phyloP scores from a whole-genome alignment of 1,140 invertebrate genomes.

The Pantala flavescens region DNA sequence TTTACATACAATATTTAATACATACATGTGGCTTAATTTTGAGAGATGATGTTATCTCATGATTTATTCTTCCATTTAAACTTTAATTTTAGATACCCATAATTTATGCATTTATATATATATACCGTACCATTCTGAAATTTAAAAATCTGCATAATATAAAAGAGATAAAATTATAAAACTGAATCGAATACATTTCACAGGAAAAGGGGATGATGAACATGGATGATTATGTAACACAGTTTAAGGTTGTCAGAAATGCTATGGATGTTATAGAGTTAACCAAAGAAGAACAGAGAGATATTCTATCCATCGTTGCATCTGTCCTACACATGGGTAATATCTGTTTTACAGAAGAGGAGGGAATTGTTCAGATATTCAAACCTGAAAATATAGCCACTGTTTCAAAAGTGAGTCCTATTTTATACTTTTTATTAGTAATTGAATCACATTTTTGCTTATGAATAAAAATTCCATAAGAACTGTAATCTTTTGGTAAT shows the following conservation, averaged over 20 bases:
- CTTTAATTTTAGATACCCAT: no score
- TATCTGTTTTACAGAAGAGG: constrained; percentile 55
- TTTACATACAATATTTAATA: no score
- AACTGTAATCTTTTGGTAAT: not conserved
- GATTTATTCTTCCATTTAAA: no score
- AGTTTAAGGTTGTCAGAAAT: constrained; percentile 51
- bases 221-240: constrained; percentile 36
- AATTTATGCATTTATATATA: no score
- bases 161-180: no score
- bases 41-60: no score
- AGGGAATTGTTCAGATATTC: constrained; percentile 51
- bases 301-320: constrained; percentile 65
- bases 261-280: constrained; percentile 63
- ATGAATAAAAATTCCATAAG: not conserved
- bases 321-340: constrained; percentile 73
- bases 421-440: constrained; percentile 13
- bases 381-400: constrained; percentile 45
- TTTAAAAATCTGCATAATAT: no score
- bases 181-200: not conserved
- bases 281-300: constrained; percentile 50
- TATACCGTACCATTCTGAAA: no score
- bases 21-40: no score
- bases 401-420: constrained; percentile 41
- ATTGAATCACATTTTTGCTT: not conserved
- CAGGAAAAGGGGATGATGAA: not conserved